Conservation (phyloP, 2,888 invertebrate genomes). For the Drosophila greeni region DNA sequence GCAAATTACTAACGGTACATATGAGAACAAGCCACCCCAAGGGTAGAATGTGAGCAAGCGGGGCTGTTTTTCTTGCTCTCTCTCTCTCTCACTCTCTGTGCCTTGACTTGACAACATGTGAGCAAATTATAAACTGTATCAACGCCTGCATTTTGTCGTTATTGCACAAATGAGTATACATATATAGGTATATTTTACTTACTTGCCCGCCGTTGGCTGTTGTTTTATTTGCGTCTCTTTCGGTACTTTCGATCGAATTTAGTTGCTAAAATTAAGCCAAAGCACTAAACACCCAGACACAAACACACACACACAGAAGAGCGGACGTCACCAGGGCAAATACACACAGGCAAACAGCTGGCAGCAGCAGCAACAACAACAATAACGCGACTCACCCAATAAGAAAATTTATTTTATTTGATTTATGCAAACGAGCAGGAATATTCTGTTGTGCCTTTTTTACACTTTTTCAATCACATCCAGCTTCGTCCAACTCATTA, state of each 20-base stretch:
- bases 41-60: conserved; percentile 23
- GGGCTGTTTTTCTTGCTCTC: conserved; percentile 22
- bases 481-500: conserved; percentile 18
- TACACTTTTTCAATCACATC: conserved; percentile 27
- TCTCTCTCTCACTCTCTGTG: conserved; percentile 2
- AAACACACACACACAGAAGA: conserved; percentile 23
- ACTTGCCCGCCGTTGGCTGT: conserved; percentile 11
- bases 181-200: conserved; percentile 17
- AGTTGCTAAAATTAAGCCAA: conserved; percentile 62
- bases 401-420: conserved; percentile 50
- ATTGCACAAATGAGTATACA: neutral
- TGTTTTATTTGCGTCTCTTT: conserved; percentile 10
- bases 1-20: conserved; percentile 61
- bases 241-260: conserved; percentile 53
- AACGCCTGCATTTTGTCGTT: conserved; percentile 11
- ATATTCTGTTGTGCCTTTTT: conserved; percentile 14
- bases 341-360: conserved; percentile 62
- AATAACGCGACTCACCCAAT: conserved; percentile 48
- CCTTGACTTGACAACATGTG: conserved; percentile 17
- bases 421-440: conserved; percentile 39
- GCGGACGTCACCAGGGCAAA: conserved; percentile 41
- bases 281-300: conserved; percentile 31
- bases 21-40: conserved; percentile 51
- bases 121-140: conserved; percentile 6
- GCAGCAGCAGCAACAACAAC: conserved; percentile 45